Conservation (phyloP, 2,113 vertebrate genomes). For the Xenopus tropicalis region UCB_Xtro_10.0 CM004449.2:90431501-90432000, state of each 20-base stretch:
- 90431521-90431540: too few species aligned
- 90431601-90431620: background rate
- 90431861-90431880: slow-evolving; percentile 12
- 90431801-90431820: slow-evolving; percentile 43
- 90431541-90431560: background rate
- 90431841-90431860: slow-evolving; percentile 25
- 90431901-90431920: slow-evolving; percentile 5
- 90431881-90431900: slow-evolving; percentile 30
- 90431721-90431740: slow-evolving; percentile 42
- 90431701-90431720: slow-evolving; percentile 36
- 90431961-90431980: too few species aligned
- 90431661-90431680: slow-evolving; percentile 8
- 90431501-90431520: too few species aligned
- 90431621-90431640: slow-evolving; percentile 21
- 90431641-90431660: slow-evolving; percentile 24
- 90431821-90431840: slow-evolving; percentile 34
- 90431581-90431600: slow-evolving; percentile 16
- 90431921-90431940: background rate
- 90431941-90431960: background rate
- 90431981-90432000: too few species aligned
- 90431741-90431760: slow-evolving; percentile 30
- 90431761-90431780: slow-evolving; percentile 20
- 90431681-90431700: slow-evolving; percentile 23
- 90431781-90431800: slow-evolving; percentile 18
- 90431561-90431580: slow-evolving; percentile 19